Evolutionary conservation across 2,113 vertebrate genomes (phyloP).

Genomic region (Orthonyx spaldingii): DNA sequence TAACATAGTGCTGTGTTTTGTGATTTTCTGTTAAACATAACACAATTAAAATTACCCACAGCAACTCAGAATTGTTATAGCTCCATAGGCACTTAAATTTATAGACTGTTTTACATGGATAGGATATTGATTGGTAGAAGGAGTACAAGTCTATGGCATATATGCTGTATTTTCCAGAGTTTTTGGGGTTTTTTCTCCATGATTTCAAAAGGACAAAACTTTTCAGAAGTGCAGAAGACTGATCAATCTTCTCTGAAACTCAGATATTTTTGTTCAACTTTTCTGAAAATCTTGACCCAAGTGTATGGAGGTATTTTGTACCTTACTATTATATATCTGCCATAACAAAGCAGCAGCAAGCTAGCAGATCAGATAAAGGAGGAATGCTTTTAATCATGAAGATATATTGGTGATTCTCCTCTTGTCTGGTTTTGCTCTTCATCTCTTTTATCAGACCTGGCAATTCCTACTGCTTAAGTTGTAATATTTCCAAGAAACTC

Average conservation of each 20-base stretch:
- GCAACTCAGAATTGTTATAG: not conserved
- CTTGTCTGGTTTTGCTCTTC: not conserved
- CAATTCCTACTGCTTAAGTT: not conserved
- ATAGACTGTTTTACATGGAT: not conserved
- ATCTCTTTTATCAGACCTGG: not conserved
- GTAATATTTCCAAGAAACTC: not conserved
- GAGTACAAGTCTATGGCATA: not conserved
- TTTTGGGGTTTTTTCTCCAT: fast-evolving
- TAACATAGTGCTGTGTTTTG: not conserved
- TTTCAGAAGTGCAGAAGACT: not conserved
- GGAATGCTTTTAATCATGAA: not conserved
- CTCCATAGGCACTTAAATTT: not conserved
- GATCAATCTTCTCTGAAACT: not conserved
- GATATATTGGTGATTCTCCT: not conserved
- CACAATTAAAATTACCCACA: not conserved
- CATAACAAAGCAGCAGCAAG: not conserved
- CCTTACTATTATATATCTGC: not conserved
- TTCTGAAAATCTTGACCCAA: not conserved
- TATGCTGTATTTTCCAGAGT: not conserved
- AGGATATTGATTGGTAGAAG: not conserved
- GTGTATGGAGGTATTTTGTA: not conserved
- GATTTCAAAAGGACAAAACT: not conserved
- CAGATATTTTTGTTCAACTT: not conserved
- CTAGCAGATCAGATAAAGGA: not conserved
- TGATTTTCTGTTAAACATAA: not conserved